phyloP scores from a whole-genome alignment of 2,888 invertebrate genomes.

The Lasioglossum marginatum region DNA sequence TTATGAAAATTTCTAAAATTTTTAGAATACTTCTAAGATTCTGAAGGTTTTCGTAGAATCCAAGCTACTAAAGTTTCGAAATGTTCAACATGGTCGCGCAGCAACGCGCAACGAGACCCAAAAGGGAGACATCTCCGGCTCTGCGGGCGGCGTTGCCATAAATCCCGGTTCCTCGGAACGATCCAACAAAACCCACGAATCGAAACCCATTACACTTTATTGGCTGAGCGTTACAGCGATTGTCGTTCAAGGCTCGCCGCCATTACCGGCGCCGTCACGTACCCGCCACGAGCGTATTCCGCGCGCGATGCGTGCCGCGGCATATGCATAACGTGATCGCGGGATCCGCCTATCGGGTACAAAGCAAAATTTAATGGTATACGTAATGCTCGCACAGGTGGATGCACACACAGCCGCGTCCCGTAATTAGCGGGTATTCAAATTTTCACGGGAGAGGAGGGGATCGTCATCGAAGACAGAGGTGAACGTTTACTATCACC shows the following conservation, averaged over 20 bases:
- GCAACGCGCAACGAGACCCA: background rate
- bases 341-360: conserved; percentile 31
- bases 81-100: background rate
- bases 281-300: conserved; percentile 25
- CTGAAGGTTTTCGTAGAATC: background rate
- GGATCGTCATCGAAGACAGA: conserved; percentile 30
- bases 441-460: conserved; percentile 46
- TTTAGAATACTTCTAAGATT: background rate
- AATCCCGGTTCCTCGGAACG: background rate
- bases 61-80: background rate
- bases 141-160: background rate
- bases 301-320: conserved; percentile 27
- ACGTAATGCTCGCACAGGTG: conserved; percentile 25
- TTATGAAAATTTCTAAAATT: background rate
- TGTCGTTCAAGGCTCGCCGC: conserved; percentile 19
- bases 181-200: conserved; percentile 18
- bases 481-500: background rate
- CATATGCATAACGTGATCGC: conserved; percentile 51
- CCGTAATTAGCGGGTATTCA: conserved; percentile 65
- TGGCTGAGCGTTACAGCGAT: conserved; percentile 19
- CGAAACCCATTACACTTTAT: conserved; percentile 30
- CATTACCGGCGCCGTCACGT: conserved; percentile 28
- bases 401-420: conserved; percentile 1
- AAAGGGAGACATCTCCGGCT: background rate
- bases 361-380: conserved; percentile 54